phyloP scores from a whole-genome alignment of 2,888 invertebrate species.

The Diloba caeruleocephala region DNA sequence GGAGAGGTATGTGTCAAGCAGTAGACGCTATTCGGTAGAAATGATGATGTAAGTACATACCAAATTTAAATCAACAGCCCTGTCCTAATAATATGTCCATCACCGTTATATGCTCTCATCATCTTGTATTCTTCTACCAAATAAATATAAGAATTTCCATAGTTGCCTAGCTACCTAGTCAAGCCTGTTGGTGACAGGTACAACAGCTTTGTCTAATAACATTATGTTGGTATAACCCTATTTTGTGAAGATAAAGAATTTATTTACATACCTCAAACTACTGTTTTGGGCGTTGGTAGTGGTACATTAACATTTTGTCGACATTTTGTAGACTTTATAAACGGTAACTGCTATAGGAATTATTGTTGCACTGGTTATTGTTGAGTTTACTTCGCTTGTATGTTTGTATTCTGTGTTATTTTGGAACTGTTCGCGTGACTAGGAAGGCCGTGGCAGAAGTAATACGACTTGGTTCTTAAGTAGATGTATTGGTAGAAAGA shows the following conservation, averaged over 20 bases:
- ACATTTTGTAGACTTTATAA: conserved; percentile 42
- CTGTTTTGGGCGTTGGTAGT: conserved; percentile 30
- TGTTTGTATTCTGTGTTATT: conserved; percentile 26
- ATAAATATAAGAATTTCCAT: no score
- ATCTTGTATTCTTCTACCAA: no score
- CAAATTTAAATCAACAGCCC: no score
- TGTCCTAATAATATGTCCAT: no score
- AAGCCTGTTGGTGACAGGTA: background rate
- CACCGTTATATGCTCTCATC: no score
- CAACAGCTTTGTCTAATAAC: background rate
- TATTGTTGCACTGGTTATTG: conserved; percentile 40
- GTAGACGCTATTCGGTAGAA: no score
- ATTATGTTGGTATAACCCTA: conserved; percentile 20
- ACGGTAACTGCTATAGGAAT: conserved; percentile 32
- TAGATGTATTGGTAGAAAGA: background rate
- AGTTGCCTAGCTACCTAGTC: no score
- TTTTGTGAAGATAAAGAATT: conserved; percentile 47
- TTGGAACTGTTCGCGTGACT: conserved; percentile 9
- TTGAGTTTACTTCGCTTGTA: conserved; percentile 17
- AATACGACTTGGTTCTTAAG: background rate
- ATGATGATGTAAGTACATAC: no score
- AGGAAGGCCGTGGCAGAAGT: conserved; percentile 18
- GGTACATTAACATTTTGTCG: conserved; percentile 44
- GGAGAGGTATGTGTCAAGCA: no score
- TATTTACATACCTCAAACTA: conserved; percentile 51